Percentiles rank a stretch among this genome's conserved stretches.
Conservation (phyloP, 2,888 invertebrate species). For the Eilema griseolum region DNA sequence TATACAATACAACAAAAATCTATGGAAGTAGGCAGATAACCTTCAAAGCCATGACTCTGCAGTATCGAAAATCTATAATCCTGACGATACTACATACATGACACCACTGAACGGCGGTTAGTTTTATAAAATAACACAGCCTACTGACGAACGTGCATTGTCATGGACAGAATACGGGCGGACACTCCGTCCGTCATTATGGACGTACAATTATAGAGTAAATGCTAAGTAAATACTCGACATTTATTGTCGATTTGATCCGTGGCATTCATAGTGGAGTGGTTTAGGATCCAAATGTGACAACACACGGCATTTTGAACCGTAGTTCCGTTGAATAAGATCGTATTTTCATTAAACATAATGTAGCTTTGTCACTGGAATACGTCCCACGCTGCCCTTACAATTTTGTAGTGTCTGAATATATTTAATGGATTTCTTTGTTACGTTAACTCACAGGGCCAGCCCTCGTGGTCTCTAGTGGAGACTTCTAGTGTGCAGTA, state of each 20-base stretch:
- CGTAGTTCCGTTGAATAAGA: conserved; percentile 32
- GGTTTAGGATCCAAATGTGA: conserved; percentile 40
- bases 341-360: conserved; percentile 41
- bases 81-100: conserved; percentile 29
- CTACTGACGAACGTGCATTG: conserved; percentile 73
- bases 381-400: conserved; percentile 68
- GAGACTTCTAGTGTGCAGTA: neutral
- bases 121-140: conserved; percentile 68
- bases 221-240: conserved; percentile 84
- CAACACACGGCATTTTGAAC: conserved; percentile 27
- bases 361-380: conserved; percentile 66
- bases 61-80: conserved; percentile 31
- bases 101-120: conserved; percentile 42
- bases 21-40: conserved; percentile 3
- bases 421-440: conserved; percentile 47
- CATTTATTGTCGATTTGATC: conserved; percentile 80
- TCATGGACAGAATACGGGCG: conserved; percentile 75
- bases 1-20: neutral
- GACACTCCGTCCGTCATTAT: conserved; percentile 66
- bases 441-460: conserved; percentile 10
- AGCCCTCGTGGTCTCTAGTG: neutral
- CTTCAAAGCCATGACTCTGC: conserved; percentile 40
- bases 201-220: conserved; percentile 79
- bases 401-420: conserved; percentile 67
- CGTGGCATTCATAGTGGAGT: conserved; percentile 72